These are phyloP conservation scores for Prochilodus magdalenae DNA, from an alignment of 2,113 vertebrate species.

Conservation along the genomic window DNA sequence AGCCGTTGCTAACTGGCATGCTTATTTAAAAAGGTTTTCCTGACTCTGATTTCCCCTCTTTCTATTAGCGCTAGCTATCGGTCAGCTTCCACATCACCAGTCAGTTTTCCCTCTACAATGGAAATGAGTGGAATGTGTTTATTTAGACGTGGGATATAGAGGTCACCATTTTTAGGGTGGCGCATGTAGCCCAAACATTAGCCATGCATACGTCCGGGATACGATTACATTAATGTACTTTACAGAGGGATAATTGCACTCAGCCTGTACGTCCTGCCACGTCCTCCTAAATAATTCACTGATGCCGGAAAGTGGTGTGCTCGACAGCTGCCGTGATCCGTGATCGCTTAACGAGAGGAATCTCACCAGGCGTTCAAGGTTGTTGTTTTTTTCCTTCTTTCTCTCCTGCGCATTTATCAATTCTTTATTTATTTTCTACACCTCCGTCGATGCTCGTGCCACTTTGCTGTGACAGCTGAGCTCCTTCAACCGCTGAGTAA, in stretches of 20 bases:
- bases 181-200: not conserved
- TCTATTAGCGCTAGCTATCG: too few species aligned
- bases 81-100: too few species aligned
- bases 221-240: constrained; percentile 75
- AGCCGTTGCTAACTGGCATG: too few species aligned
- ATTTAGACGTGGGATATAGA: too few species aligned
- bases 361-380: not conserved
- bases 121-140: too few species aligned
- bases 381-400: constrained; percentile 20
- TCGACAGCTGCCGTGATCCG: constrained; percentile 59
- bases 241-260: constrained; percentile 76
- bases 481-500: not conserved
- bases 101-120: too few species aligned
- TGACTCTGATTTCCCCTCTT: too few species aligned
- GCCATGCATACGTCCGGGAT: constrained; percentile 50
- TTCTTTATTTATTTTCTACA: not conserved
- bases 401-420: not conserved
- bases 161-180: not conserved
- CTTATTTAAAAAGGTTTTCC: too few species aligned
- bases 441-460: too few species aligned
- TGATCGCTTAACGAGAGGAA: constrained; percentile 40
- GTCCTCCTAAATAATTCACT: constrained; percentile 76
- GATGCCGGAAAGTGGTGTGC: constrained; percentile 52
- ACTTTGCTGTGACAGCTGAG: not conserved
- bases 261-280: constrained; percentile 68